These are phyloP conservation scores for Vulpes vulpes DNA, from an alignment of 2,113 vertebrate genomes.

Conservation along the genomic window DNA sequence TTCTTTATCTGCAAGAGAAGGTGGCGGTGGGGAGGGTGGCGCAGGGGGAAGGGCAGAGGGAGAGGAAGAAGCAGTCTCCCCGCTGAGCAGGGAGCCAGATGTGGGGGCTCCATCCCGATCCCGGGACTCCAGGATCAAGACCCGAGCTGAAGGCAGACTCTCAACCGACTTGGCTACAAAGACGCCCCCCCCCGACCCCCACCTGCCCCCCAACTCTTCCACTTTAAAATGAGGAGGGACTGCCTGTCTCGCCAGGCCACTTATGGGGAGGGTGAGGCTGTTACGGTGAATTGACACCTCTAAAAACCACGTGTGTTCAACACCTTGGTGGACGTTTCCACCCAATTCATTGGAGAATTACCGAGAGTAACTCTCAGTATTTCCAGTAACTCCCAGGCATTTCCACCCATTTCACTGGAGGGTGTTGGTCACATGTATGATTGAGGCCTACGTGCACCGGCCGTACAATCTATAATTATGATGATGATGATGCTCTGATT, in stretches of 20 bases:
- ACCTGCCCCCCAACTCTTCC: not conserved
- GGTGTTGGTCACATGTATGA: not conserved
- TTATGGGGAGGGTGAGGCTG: not conserved
- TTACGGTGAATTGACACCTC: not conserved
- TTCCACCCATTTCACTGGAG: not conserved
- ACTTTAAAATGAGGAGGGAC: not conserved
- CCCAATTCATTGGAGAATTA: not conserved
- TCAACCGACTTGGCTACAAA: no score
- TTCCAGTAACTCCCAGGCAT: not conserved
- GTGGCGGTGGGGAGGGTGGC: not conserved
- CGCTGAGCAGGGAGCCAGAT: not conserved
- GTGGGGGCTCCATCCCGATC: not conserved
- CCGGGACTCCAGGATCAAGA: not conserved
- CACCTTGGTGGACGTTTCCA: not conserved
- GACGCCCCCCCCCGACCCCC: no score
- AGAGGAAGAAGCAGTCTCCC: not conserved
- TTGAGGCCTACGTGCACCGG: not conserved
- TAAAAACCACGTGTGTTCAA: not conserved
- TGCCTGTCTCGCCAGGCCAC: not conserved
- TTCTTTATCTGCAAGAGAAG: not conserved
- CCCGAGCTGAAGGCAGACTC: not conserved
- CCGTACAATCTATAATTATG: no score
- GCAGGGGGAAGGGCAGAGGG: not conserved
- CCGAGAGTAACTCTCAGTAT: no score
- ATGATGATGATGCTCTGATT: rapidly evolving